A percentile compares a stretch with the other conserved stretches of the same genome.
Conservation (phyloP, 2,113 vertebrate genomes). For the Oryzias celebensis region DNA sequence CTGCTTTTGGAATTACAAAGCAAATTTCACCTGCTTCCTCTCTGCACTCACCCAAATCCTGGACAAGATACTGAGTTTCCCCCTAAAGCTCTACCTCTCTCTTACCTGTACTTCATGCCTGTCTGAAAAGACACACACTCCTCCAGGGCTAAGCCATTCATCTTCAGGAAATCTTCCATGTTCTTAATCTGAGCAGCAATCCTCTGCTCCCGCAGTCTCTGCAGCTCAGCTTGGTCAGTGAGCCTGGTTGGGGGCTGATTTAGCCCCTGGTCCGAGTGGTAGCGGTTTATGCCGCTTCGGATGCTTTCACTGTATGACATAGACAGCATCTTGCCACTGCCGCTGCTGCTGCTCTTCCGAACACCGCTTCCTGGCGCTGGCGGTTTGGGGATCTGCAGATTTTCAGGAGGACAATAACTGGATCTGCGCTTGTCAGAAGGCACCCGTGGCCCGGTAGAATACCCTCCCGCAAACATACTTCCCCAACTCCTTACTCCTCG, state of each 20-base stretch:
- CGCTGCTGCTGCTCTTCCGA: constrained; percentile 78
- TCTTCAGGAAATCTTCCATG: constrained; percentile 95
- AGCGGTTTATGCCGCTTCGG: constrained; percentile 90
- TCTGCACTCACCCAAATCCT: constrained; percentile 20
- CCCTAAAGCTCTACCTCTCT: constrained; percentile 32
- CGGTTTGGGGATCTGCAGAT: constrained; percentile 76
- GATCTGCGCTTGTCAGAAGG: constrained; percentile 50
- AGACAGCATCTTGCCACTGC: constrained; percentile 89
- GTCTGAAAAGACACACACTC: constrained; percentile 88
- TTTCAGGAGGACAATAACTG: constrained; percentile 73
- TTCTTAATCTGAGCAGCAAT: constrained; percentile 89
- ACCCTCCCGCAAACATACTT: constrained; percentile 79
- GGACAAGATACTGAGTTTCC: constrained; percentile 4
- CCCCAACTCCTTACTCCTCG: constrained; percentile 22
- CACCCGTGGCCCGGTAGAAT: constrained; percentile 55
- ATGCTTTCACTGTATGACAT: constrained; percentile 97
- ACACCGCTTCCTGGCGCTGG: constrained; percentile 67
- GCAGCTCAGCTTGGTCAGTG: constrained; percentile 84
- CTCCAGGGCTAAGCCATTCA: constrained; percentile 92
- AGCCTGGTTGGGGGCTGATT: constrained; percentile 80
- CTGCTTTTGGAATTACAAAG: constrained; percentile 10
- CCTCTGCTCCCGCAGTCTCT: constrained; percentile 88
- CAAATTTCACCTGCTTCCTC: constrained; percentile 29
- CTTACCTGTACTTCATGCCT: constrained; percentile 99
- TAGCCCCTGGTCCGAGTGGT: constrained; percentile 91